These are phyloP conservation scores for Pristiophorus japonicus DNA, from an alignment of 2,113 vertebrate species.

Conservation along the genomic window DNA sequence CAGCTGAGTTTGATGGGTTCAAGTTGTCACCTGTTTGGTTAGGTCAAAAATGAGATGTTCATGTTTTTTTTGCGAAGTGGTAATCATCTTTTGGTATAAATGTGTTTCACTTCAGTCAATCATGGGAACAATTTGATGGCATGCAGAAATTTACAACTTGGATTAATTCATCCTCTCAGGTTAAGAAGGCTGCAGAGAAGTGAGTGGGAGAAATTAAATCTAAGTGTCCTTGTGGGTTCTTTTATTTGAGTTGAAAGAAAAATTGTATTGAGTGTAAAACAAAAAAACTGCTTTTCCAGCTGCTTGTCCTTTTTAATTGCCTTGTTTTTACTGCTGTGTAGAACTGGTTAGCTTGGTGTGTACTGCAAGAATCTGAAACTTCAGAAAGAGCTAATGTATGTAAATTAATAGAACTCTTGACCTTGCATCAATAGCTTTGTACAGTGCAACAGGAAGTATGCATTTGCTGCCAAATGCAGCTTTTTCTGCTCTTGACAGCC, in stretches of 20 bases:
- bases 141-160: neutral
- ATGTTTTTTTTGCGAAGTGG: too few relatives aligned
- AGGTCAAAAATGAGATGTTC: too few relatives aligned
- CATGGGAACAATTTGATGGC: neutral
- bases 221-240: neutral
- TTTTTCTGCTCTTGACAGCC: neutral
- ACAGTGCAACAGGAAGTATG: conserved; percentile 22
- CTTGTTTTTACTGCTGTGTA: neutral
- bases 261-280: neutral
- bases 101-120: neutral
- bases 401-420: conserved; percentile 5
- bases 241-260: neutral
- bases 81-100: neutral
- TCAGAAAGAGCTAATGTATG: neutral
- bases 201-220: neutral
- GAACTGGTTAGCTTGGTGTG: neutral
- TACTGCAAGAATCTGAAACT: neutral
- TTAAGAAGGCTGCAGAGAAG: neutral
- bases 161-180: neutral
- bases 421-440: too few relatives aligned
- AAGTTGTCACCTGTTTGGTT: neutral
- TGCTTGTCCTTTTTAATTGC: neutral
- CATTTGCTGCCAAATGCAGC: neutral
- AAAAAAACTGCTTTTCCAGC: neutral
- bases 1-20: neutral